phyloP scores from a whole-genome alignment of 2,888 invertebrate genomes.

The Steinernema scapterisci region DNA sequence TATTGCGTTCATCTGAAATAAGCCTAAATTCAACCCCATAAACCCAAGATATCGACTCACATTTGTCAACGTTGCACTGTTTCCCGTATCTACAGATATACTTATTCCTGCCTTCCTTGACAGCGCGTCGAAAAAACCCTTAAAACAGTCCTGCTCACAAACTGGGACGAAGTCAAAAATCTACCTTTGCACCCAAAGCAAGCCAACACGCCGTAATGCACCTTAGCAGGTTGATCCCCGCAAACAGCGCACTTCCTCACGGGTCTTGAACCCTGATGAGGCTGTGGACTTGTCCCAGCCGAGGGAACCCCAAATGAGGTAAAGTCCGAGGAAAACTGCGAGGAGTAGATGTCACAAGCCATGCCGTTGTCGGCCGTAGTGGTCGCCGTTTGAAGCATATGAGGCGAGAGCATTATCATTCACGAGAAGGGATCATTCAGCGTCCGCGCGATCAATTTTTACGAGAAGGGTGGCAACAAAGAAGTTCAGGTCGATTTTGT shows the following conservation, averaged over 20 bases:
- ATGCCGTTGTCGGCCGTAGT: constrained; percentile 6
- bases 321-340: background rate
- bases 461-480: too few relatives aligned
- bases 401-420: constrained; percentile 4
- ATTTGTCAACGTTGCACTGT: constrained; percentile 58
- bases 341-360: constrained; percentile 15
- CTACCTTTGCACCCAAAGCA: constrained; percentile 54
- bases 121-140: constrained; percentile 63
- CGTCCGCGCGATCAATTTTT: background rate
- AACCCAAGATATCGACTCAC: constrained; percentile 41
- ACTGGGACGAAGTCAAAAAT: background rate
- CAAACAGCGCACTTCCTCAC: constrained; percentile 54
- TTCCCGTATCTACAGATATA: constrained; percentile 62
- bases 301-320: background rate
- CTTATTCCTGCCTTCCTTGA: constrained; percentile 63
- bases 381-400: constrained; percentile 8
- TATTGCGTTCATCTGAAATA: constrained; percentile 57
- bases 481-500: too few relatives aligned
- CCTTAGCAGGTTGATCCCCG: constrained; percentile 61
- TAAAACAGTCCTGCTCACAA: background rate
- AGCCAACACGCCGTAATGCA: constrained; percentile 61
- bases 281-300: constrained; percentile 1
- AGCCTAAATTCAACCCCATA: background rate
- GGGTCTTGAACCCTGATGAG: constrained; percentile 1
- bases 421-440: background rate